phyloP scores from a whole-genome alignment of 2,797 vertebrate genomes.

The Octomys mimax region DNA sequence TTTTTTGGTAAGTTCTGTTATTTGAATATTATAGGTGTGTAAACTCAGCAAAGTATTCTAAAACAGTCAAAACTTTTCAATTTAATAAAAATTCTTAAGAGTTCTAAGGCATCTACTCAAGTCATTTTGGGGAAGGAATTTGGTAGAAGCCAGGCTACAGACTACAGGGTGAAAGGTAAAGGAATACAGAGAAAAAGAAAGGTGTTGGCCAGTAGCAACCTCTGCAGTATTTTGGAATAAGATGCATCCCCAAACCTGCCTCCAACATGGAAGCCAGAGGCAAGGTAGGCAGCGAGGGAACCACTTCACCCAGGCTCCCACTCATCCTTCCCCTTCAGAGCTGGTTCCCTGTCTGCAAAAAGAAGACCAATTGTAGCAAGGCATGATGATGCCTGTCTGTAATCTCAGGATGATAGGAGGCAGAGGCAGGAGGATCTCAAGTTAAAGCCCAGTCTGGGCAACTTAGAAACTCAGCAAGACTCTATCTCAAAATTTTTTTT shows the following conservation, averaged over 20 bases:
- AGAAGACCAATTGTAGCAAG: not conserved
- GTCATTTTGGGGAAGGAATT: rapidly evolving
- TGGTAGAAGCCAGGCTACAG: not conserved
- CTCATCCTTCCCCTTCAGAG: not conserved
- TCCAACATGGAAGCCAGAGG: not conserved
- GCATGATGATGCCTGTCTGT: not conserved
- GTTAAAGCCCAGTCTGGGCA: not conserved
- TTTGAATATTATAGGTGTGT: too few relatives aligned
- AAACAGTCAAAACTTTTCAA: too few relatives aligned
- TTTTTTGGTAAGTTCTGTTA: too few relatives aligned
- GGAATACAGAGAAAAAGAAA: not conserved
- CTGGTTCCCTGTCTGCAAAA: not conserved
- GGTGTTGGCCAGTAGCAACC: not conserved
- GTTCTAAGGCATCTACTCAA: not conserved
- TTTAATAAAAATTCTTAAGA: not conserved
- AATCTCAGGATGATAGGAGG: not conserved
- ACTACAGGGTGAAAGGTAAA: too few relatives aligned
- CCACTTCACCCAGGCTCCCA: too few relatives aligned
- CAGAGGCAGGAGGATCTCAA: not conserved
- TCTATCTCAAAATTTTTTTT: not conserved
- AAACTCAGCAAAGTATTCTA: too few relatives aligned
- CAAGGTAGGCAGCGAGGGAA: not conserved
- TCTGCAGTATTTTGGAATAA: not conserved
- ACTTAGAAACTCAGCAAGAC: not conserved
- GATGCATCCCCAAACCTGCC: not conserved